A percentile compares a stretch with the other conserved stretches of the same genome.
phyloP scores from a whole-genome alignment of 2,797 vertebrate species.

The Nyctalus aviator region DNA sequence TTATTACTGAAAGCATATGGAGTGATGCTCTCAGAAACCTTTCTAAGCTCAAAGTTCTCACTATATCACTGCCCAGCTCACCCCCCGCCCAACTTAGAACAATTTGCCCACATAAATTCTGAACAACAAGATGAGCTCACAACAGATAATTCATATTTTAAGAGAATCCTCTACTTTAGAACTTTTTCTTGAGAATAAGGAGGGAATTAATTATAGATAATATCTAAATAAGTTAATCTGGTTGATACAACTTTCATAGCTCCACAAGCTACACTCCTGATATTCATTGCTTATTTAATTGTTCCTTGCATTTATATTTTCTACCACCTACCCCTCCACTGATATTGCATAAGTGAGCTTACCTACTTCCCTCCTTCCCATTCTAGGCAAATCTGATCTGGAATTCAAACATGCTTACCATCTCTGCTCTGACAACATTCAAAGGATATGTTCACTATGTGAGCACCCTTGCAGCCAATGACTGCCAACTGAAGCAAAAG shows the following conservation, averaged over 20 bases:
- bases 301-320: background rate
- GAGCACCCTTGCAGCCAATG: background rate
- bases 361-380: background rate
- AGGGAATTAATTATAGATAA: background rate
- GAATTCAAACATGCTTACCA: background rate
- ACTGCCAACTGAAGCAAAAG: background rate
- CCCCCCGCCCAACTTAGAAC: rapidly evolving
- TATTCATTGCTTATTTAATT: background rate
- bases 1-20: background rate
- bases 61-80: background rate
- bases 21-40: background rate
- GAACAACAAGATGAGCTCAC: background rate
- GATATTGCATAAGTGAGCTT: background rate
- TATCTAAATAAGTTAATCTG: background rate
- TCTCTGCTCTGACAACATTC: background rate
- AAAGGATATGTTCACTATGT: background rate
- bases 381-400: background rate
- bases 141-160: background rate
- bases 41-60: background rate
- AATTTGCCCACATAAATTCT: background rate
- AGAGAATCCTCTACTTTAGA: background rate
- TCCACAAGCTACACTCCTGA: background rate
- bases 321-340: background rate
- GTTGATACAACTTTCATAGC: background rate
- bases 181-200: background rate